These are phyloP conservation scores for Eueides isabella DNA, from an alignment of 1,140 invertebrate species.

Conservation along the genomic window DNA sequence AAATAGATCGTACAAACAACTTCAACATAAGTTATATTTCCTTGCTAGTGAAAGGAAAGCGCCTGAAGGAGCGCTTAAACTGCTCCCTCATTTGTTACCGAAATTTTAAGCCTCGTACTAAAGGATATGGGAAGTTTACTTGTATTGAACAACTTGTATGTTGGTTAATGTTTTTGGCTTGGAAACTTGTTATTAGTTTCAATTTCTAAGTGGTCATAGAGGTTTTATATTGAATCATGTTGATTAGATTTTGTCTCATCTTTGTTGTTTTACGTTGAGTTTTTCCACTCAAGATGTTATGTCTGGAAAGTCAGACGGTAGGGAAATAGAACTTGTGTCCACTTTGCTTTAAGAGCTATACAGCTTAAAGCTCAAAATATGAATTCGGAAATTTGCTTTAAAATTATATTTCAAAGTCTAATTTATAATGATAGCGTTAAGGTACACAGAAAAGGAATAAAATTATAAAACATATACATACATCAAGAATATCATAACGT, in stretches of 20 bases:
- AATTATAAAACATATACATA: no score
- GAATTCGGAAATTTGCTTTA: no score
- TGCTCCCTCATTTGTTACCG: constrained; percentile 23
- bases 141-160: neutral
- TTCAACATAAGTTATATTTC: constrained; percentile 12
- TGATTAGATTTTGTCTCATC: neutral
- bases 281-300: no score
- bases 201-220: neutral
- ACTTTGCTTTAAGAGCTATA: no score
- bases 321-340: no score
- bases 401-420: no score
- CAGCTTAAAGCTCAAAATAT: no score
- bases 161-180: constrained; percentile 13
- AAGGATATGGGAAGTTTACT: constrained; percentile 12
- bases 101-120: constrained; percentile 21
- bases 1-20: constrained; percentile 12
- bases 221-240: neutral
- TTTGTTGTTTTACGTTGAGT: neutral
- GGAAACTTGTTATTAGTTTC: neutral
- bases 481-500: no score
- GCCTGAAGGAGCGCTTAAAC: constrained; percentile 12
- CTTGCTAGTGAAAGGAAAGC: constrained; percentile 17
- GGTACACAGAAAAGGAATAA: no score
- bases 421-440: no score
- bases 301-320: no score